Conservation (phyloP, 1,140 invertebrate genomes). For the Lordiphosa stackelbergi region DNA sequence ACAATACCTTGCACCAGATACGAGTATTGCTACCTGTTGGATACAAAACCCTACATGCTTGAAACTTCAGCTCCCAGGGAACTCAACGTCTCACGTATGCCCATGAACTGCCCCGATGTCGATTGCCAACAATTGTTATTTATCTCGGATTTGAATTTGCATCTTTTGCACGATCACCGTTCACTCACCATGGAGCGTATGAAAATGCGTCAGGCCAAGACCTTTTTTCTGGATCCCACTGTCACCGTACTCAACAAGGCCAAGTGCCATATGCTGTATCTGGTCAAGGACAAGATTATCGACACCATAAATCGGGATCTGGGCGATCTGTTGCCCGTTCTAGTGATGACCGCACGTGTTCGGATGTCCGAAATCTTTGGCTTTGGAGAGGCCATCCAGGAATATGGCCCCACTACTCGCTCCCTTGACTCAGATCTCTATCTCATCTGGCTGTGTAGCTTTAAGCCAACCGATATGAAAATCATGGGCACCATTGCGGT, state of each 20-base stretch:
- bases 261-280: conserved; percentile 53
- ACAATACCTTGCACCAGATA: conserved; percentile 17
- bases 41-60: conserved; percentile 4
- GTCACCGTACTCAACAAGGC: conserved; percentile 22
- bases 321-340: conserved; percentile 42
- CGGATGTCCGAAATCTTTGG: conserved; percentile 16
- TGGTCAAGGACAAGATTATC: conserved; percentile 43
- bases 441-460: conserved; percentile 52
- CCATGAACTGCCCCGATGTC: conserved; percentile 49
- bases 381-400: fast-evolving
- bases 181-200: conserved; percentile 53
- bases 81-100: conserved; percentile 31
- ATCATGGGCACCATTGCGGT: conserved; percentile 36
- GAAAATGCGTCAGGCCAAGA: conserved; percentile 29
- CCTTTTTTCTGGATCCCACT: conserved; percentile 52
- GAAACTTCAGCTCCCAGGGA: neutral
- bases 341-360: conserved; percentile 53
- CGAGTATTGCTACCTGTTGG: conserved; percentile 12
- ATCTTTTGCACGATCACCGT: conserved; percentile 43
- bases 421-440: conserved; percentile 18
- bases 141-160: conserved; percentile 55
- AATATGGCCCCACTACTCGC: no score
- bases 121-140: conserved; percentile 43
- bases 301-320: conserved; percentile 22
- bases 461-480: conserved; percentile 18